A percentile compares a stretch with the other conserved stretches of the same genome.
Evolutionary conservation across 2,113 vertebrate species (phyloP).

Genomic region (Lophotis ruficrista): DNA sequence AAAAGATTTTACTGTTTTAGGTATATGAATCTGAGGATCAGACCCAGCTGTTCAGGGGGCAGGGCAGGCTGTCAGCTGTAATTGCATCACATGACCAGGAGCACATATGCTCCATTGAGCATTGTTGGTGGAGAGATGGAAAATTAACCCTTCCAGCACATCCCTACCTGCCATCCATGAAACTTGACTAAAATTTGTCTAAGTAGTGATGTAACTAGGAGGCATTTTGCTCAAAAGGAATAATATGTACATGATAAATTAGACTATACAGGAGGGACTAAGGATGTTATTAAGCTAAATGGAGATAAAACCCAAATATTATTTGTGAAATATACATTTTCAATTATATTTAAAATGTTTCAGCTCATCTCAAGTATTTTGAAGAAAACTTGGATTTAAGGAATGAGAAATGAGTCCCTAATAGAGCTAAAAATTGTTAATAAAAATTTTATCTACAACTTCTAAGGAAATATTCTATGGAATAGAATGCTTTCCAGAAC

Average conservation of each 20-base stretch:
- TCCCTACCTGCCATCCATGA: neutral
- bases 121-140: neutral
- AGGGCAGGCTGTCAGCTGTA: slow-evolving; percentile 54
- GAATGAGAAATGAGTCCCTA: neutral
- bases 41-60: slow-evolving; percentile 50
- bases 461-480: neutral
- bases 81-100: slow-evolving; percentile 58
- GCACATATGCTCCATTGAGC: slow-evolving; percentile 34
- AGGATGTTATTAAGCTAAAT: neutral
- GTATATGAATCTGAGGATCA: slow-evolving; percentile 40
- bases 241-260: neutral
- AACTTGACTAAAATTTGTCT: neutral
- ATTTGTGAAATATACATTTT: neutral
- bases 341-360: neutral
- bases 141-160: slow-evolving; percentile 46
- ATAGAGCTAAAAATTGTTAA: neutral
- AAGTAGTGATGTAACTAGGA: neutral
- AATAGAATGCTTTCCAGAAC: neutral
- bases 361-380: neutral
- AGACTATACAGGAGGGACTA: neutral
- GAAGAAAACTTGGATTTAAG: neutral
- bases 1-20: slow-evolving; percentile 39
- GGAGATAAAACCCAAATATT: neutral
- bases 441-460: neutral
- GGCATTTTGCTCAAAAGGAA: neutral